Conservation (phyloP, 2,113 vertebrate genomes). For the Aramus guarauna region DNA sequence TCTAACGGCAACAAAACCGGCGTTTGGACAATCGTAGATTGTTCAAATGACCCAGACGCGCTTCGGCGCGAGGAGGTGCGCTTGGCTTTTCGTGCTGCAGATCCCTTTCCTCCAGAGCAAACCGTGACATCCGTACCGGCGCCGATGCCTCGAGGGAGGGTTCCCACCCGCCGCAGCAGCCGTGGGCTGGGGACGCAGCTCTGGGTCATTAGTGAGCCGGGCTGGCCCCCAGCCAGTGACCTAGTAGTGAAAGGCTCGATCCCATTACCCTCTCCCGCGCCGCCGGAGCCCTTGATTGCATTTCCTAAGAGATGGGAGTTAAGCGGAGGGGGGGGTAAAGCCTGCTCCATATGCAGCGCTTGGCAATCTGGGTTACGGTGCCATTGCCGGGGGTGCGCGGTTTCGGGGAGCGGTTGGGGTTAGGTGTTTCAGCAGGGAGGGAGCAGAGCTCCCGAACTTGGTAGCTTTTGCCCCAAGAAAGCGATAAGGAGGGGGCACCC, state of each 20-base stretch:
- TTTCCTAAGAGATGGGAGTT: constrained; percentile 34
- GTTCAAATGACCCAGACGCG: not conserved
- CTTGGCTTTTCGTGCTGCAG: not conserved
- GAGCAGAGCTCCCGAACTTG: not conserved
- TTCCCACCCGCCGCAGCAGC: not conserved
- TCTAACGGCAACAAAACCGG: not conserved
- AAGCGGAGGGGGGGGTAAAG: not conserved
- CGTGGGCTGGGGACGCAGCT: not conserved
- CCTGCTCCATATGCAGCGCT: not conserved
- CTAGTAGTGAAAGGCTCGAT: constrained; percentile 61
- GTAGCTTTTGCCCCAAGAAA: not conserved
- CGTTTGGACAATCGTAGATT: not conserved
- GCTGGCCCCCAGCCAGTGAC: constrained; percentile 40
- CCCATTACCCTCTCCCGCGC: constrained; percentile 28
- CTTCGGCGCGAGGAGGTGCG: accelerated
- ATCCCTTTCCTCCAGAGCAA: not conserved
- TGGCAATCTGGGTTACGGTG: constrained; percentile 50
- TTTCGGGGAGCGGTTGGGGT: not conserved
- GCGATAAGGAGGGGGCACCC: too few species aligned
- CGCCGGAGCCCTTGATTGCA: constrained; percentile 37
- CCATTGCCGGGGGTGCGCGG: accelerated
- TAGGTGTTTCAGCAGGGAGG: accelerated
- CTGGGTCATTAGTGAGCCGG: not conserved
- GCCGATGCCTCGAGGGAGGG: not conserved
- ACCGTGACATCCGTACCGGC: accelerated